Conservation (phyloP, 2,888 invertebrate species). For the Hipparchia sbordonii region DNA sequence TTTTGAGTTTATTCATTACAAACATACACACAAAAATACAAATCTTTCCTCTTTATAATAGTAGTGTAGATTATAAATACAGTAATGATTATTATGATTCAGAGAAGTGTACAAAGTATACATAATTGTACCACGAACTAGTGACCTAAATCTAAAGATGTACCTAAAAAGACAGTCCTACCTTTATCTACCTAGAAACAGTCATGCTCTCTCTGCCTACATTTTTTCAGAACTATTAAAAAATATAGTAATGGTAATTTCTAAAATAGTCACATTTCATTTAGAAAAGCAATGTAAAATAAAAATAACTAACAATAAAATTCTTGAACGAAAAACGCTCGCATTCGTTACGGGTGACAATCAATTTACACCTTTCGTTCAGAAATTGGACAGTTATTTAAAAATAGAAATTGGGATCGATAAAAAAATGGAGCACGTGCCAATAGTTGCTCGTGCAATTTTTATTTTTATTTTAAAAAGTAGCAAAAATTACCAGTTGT, state of each 20-base stretch:
- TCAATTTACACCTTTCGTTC: slow-evolving; percentile 25
- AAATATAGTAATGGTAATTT: not conserved
- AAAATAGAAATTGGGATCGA: slow-evolving; percentile 20
- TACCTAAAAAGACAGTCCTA: too few relatives aligned
- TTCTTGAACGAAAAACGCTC: not conserved
- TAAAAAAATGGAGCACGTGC: slow-evolving; percentile 34
- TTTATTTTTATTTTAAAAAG: slow-evolving; percentile 16
- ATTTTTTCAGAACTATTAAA: not conserved
- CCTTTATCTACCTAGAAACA: too few relatives aligned
- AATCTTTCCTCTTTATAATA: too few relatives aligned
- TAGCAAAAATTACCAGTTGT: slow-evolving; percentile 4
- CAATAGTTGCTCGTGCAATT: slow-evolving; percentile 22
- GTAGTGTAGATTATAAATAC: too few relatives aligned
- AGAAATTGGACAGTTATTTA: slow-evolving; percentile 22
- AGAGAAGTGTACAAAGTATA: too few relatives aligned
- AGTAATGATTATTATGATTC: too few relatives aligned
- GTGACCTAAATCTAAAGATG: too few relatives aligned
- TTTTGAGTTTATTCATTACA: too few relatives aligned
- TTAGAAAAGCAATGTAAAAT: slow-evolving; percentile 14
- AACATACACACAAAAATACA: too few relatives aligned
- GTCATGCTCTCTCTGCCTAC: not conserved
- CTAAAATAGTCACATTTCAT: slow-evolving; percentile 1
- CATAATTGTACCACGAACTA: too few relatives aligned
- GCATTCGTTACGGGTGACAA: slow-evolving; percentile 21
- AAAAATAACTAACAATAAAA: not conserved